Conservation (phyloP, 2,797 vertebrate species). For the Schizopygopsis malacanthus region DNA sequence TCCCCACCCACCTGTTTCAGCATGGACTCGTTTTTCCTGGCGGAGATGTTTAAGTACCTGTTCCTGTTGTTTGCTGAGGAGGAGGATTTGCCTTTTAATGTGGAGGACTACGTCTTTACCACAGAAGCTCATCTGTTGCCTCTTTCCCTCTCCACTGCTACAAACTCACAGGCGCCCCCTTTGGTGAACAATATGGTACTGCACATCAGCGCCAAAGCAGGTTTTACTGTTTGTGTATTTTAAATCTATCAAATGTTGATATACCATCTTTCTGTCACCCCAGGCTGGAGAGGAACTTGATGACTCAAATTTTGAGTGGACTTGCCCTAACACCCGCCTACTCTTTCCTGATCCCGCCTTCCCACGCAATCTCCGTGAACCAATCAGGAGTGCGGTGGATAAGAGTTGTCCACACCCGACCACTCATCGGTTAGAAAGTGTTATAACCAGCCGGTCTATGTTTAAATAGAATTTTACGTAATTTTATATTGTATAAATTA, state of each 20-base stretch:
- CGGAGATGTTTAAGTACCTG: conserved; percentile 99
- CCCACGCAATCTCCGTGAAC: conserved; percentile 92
- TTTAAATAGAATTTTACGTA: not conserved
- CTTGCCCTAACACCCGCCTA: conserved; percentile 96
- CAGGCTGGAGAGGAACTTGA: conserved; percentile 84
- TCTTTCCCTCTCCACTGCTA: conserved; percentile 88
- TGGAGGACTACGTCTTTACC: conserved; percentile 97
- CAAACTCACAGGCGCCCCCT: conserved; percentile 68
- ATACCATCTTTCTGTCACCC: not conserved
- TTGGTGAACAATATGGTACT: conserved; percentile 72
- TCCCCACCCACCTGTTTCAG: conserved; percentile 68
- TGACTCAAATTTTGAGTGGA: conserved; percentile 98
- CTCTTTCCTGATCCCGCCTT: conserved; percentile 96
- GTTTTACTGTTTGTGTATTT: not conserved
- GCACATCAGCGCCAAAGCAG: not conserved
- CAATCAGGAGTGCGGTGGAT: conserved; percentile 94
- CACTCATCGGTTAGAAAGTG: conserved; percentile 79
- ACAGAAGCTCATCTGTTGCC: conserved; percentile 98
- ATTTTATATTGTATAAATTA: not conserved
- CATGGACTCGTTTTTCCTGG: conserved; percentile 99
- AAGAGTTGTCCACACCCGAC: conserved; percentile 92
- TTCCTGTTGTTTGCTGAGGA: conserved; percentile 94
- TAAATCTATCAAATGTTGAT: not conserved
- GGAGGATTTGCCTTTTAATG: conserved; percentile 92
- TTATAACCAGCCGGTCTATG: not conserved